These are phyloP conservation scores for Cataglyphis hispanica DNA, from an alignment of 1,140 invertebrate genomes.

Conservation along the genomic window DNA sequence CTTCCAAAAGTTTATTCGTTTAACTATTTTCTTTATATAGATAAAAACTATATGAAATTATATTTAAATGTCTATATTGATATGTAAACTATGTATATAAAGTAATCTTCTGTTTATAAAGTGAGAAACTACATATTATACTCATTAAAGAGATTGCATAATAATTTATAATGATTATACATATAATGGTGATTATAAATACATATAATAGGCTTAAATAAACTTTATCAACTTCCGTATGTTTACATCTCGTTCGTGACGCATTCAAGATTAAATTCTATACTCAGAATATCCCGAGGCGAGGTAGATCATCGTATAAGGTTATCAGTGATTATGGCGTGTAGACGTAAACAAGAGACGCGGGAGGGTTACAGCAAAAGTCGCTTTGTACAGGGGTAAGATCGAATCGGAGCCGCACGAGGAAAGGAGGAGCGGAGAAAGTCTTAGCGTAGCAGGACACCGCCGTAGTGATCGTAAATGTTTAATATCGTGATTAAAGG, in stretches of 20 bases:
- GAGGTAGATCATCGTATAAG: constrained; percentile 61
- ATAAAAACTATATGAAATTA: background rate
- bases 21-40: background rate
- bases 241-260: constrained; percentile 25
- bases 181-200: background rate
- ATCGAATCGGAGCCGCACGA: constrained; percentile 76
- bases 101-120: background rate
- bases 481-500: constrained; percentile 87
- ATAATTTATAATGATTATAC: background rate
- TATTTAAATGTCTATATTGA: background rate
- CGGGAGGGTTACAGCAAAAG: constrained; percentile 37
- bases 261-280: constrained; percentile 1
- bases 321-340: constrained; percentile 69
- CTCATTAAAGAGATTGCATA: background rate
- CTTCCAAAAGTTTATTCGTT: constrained; percentile 9
- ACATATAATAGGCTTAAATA: background rate
- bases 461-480: constrained; percentile 84
- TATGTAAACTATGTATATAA: too few species aligned
- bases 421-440: constrained; percentile 37
- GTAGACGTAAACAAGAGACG: constrained; percentile 71
- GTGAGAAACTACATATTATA: too few species aligned
- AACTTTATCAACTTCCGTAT: constrained; percentile 6
- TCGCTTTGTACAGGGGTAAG: constrained; percentile 71
- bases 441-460: constrained; percentile 71
- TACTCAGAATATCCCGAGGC: constrained; percentile 24